Conservation (phyloP, 2,113 vertebrate genomes). For the Lanius ludovicianus region DNA sequence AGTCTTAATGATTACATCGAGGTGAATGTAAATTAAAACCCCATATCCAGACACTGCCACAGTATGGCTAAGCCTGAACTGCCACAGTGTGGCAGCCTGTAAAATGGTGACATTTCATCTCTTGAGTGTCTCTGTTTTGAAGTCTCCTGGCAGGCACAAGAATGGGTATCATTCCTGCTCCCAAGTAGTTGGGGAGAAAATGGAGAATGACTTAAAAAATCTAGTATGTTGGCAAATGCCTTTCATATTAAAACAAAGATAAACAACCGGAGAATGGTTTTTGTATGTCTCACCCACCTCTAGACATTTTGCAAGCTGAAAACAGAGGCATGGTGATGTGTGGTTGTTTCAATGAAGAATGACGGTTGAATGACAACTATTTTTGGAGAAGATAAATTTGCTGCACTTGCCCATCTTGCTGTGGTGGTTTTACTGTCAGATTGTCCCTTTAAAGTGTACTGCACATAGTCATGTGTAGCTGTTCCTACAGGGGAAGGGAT, state of each 20-base stretch:
- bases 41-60: background rate
- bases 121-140: background rate
- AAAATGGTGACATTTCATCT: background rate
- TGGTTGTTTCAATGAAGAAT: background rate
- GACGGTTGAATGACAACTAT: background rate
- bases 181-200: background rate
- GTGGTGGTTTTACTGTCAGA: background rate
- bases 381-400: background rate
- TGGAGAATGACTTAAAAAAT: background rate
- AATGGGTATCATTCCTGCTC: background rate
- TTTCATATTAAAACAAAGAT: background rate
- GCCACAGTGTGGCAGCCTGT: background rate
- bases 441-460: background rate
- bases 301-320: background rate
- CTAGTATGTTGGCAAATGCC: background rate
- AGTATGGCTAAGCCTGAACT: background rate
- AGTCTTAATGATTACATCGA: background rate
- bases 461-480: background rate
- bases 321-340: background rate
- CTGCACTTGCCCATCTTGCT: background rate
- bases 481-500: background rate
- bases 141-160: background rate
- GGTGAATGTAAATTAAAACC: slow-evolving; percentile 11
- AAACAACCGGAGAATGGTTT: background rate
- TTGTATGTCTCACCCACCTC: background rate